Base-by-base conservation (phyloP, 2,888 invertebrate genomes). In the Ceramica pisi region DNA sequence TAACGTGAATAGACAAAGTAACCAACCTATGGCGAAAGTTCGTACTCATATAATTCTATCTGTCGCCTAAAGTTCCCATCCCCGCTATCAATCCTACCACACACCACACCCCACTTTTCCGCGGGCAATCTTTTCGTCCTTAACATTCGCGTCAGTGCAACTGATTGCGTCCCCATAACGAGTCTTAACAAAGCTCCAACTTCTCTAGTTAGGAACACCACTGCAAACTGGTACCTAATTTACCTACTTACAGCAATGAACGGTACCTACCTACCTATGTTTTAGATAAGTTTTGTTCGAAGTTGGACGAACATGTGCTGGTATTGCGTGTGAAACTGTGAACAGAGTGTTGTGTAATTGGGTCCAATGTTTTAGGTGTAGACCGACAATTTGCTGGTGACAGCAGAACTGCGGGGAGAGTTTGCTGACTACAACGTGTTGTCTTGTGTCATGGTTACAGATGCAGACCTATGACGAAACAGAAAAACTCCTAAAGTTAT, bases 121-220 rank as follows among this genome's bases (percentile, higher is more conserved):
- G 78, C 71, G 59, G 57, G 78, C 78, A 78, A 70, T 78, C 71
- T 71, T 78, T 64, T 51, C 50, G 19, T 66, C 19, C 64, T 71
- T 46, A 44, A 41, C 23, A 48, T 31, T 66, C 14, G 55, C 65
- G 65, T 64, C 78, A 57, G 46, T 50, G 63, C 82, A 65, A 57
- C 78, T 79, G 78, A 79, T 79, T 79, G 78, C 78, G 78, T 78
- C 78, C 41, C 46, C 64, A 46, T 64, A 78, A 79, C 71, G 78
- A 79, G 35, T 78, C 59, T 55, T 60, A 66, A 71, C 59, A 53
- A 23, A 41, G 56, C 48, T 38, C 76, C 46, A 79, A 79, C 78
- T 79, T 71, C 60, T 67, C 66, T 50, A 55, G 70, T 65, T 69
- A 55, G 10, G 57, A 31, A 60, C 59, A 60, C 59, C 50, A 60